Percentiles rank a stretch among this genome's conserved stretches.
phyloP scores from a whole-genome alignment of 2,797 vertebrate species.

The Oryzias sinensis region DNA sequence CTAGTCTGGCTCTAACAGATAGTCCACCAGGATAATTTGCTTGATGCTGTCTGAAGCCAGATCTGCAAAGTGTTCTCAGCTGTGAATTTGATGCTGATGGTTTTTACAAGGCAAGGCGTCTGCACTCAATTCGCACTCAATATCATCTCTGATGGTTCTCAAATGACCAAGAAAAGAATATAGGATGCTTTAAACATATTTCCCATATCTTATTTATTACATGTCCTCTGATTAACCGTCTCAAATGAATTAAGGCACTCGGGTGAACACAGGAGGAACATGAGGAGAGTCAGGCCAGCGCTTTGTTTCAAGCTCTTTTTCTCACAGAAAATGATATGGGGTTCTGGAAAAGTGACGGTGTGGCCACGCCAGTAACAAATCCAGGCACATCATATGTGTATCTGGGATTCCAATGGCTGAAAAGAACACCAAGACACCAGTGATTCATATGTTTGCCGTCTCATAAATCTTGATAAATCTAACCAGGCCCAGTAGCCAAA shows the following conservation, averaged over 20 bases:
- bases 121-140: conserved; percentile 34
- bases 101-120: conserved; percentile 31
- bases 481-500: conserved; percentile 53
- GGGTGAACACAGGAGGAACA: conserved; percentile 8
- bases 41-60: conserved; percentile 57
- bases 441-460: conserved; percentile 68
- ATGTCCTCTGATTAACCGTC: no score
- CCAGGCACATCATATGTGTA: conserved; percentile 60
- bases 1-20: conserved; percentile 60
- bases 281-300: conserved; percentile 22
- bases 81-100: conserved; percentile 62
- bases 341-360: conserved; percentile 48
- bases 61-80: conserved; percentile 69
- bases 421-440: conserved; percentile 67
- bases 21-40: conserved; percentile 70
- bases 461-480: conserved; percentile 69
- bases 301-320: conserved; percentile 52
- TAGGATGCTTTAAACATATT: neutral
- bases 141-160: conserved; percentile 20
- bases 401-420: conserved; percentile 51
- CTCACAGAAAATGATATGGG: conserved; percentile 40
- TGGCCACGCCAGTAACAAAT: conserved; percentile 56
- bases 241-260: neutral
- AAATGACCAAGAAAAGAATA: conserved; percentile 1
- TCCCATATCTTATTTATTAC: neutral